Conservation (phyloP, 2,113 vertebrate genomes). For the Myrmecobius fasciatus region DNA sequence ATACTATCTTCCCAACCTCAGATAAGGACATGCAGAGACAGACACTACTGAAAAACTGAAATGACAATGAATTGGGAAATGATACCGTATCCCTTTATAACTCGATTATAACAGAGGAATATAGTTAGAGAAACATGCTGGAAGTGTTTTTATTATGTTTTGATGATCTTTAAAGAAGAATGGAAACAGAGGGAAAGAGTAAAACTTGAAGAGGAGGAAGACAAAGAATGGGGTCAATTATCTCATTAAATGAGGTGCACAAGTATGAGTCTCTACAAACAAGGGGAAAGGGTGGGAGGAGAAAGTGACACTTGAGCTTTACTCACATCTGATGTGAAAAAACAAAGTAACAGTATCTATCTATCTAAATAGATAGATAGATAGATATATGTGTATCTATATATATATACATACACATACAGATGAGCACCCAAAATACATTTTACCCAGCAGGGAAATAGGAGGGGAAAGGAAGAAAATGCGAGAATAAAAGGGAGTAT, state of each 20-base stretch:
- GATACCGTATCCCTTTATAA: background rate
- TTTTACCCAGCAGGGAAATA: background rate
- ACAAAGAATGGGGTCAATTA: background rate
- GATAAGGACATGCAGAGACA: no score
- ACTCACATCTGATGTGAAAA: background rate
- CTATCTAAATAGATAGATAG: no score
- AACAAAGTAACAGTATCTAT: background rate
- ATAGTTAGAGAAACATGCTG: background rate
- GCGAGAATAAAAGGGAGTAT: background rate
- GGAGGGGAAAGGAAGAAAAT: background rate
- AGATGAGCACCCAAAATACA: background rate
- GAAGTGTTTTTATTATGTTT: background rate
- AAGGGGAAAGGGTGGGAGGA: background rate
- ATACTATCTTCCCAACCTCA: background rate
- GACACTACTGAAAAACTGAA: background rate
- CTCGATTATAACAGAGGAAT: background rate
- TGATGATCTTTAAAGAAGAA: background rate
- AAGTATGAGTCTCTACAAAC: background rate
- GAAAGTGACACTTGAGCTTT: background rate
- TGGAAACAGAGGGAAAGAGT: background rate
- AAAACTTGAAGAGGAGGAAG: background rate
- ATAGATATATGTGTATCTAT: no score
- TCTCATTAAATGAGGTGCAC: background rate
- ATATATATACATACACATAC: no score
- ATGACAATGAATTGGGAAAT: background rate